These are phyloP conservation scores for Odontomachus brunneus DNA, from an alignment of 1,140 invertebrate species.

Conservation along the genomic window DNA sequence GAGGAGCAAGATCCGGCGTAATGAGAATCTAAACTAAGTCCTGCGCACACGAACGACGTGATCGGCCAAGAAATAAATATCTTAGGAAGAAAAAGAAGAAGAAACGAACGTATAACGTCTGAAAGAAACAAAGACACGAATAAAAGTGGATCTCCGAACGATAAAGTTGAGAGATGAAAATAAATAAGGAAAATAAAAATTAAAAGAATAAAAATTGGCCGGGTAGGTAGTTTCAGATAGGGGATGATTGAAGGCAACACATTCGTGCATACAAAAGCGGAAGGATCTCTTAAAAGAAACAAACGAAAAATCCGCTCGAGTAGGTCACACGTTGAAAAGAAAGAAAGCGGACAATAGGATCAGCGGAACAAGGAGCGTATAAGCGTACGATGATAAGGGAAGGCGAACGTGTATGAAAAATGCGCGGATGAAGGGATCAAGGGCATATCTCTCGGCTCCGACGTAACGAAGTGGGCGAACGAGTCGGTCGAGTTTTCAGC, in stretches of 20 bases:
- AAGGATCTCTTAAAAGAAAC: not conserved
- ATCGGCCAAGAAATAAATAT: conserved; percentile 33
- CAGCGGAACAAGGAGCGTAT: not conserved
- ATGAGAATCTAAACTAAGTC: conserved; percentile 61
- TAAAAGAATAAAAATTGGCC: no score
- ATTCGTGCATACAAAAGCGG: not conserved
- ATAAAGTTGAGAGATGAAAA: not conserved
- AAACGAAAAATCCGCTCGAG: not conserved
- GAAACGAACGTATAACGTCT: conserved; percentile 12
- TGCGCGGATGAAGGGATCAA: conserved; percentile 23
- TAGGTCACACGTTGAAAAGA: not conserved
- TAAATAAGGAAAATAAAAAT: not conserved
- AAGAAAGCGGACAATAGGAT: conserved; percentile 8
- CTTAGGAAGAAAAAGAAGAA: no score
- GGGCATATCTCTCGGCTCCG: conserved; percentile 5
- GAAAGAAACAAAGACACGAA: not conserved
- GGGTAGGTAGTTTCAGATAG: no score
- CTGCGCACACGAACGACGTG: not conserved
- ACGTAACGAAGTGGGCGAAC: conserved; percentile 12
- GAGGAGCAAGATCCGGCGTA: conserved; percentile 50
- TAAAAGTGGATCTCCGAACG: no score
- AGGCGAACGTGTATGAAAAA: conserved; percentile 8
- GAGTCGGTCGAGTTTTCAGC: conserved; percentile 38
- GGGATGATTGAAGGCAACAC: not conserved
- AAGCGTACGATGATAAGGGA: not conserved